Evolutionary conservation across 2,888 invertebrate species (phyloP).

Genomic region (Metopia argyrocephala): DNA sequence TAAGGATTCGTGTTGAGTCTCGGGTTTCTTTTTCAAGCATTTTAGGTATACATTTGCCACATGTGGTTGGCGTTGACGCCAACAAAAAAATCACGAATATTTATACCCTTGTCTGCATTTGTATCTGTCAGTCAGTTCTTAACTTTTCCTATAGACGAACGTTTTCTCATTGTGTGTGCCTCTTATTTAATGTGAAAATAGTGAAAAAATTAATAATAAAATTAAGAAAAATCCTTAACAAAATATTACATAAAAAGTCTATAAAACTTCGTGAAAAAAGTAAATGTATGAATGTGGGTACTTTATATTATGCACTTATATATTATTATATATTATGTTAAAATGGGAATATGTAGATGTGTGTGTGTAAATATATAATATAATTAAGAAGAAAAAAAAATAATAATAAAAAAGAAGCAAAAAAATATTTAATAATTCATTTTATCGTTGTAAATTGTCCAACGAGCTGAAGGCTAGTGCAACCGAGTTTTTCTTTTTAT

Average conservation of each 20-base stretch:
- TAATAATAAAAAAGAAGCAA: constrained; percentile 7
- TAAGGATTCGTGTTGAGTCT: constrained; percentile 26
- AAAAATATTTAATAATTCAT: constrained; percentile 23
- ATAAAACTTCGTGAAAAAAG: background rate
- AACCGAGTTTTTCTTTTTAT: constrained; percentile 17
- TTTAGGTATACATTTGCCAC: constrained; percentile 28
- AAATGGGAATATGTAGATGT: background rate
- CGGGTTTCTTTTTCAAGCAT: constrained; percentile 16
- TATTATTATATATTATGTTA: background rate
- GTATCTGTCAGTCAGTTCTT: constrained; percentile 17
- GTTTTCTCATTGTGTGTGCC: constrained; percentile 5
- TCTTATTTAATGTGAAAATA: constrained; percentile 4
- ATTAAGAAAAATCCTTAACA: constrained; percentile 10
- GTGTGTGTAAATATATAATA: background rate
- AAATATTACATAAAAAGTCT: constrained; percentile 3
- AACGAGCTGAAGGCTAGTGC: background rate
- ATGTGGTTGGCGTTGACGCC: constrained; percentile 42
- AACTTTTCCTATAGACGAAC: constrained; percentile 27
- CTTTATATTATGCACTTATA: background rate
- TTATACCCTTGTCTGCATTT: background rate
- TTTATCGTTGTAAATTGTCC: constrained; percentile 17
- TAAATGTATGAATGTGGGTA: background rate
- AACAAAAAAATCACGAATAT: constrained; percentile 7
- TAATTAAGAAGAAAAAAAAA: constrained; percentile 21
- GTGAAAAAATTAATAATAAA: constrained; percentile 26